Percentiles rank a stretch among this genome's conserved stretches.
Evolutionary conservation across 2,113 vertebrate genomes (phyloP).

Genomic region (Bambusicola thoracicus): DNA sequence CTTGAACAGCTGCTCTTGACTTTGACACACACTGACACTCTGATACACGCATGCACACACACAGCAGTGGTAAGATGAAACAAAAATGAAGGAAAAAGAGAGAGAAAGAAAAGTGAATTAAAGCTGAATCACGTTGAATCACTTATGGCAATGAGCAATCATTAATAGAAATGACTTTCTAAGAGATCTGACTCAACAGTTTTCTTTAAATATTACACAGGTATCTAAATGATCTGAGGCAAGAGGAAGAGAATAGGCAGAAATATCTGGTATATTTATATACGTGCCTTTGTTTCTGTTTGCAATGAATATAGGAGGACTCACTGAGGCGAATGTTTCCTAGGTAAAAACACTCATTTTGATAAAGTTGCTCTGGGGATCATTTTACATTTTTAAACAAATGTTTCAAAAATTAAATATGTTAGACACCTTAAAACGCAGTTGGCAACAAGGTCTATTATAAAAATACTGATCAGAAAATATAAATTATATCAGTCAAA

Average conservation of each 20-base stretch:
- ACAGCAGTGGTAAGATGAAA: neutral
- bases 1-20: slow-evolving; percentile 39
- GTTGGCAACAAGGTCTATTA: neutral
- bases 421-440: neutral
- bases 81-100: neutral
- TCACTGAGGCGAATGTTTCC: neutral
- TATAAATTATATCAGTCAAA: neutral
- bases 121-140: neutral
- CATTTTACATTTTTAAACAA: neutral
- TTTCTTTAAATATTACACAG: neutral
- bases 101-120: neutral
- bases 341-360: neutral
- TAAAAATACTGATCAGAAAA: neutral
- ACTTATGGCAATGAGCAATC: neutral
- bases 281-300: neutral
- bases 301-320: neutral
- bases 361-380: neutral
- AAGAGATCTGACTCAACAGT: neutral
- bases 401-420: neutral
- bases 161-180: slow-evolving; percentile 18
- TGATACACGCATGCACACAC: neutral
- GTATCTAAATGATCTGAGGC: neutral
- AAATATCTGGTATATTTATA: neutral
- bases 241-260: neutral
- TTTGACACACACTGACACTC: slow-evolving; percentile 44